phyloP scores from a whole-genome alignment of 2,113 vertebrate species.

The Aspiorhynchus laticeps region DNA sequence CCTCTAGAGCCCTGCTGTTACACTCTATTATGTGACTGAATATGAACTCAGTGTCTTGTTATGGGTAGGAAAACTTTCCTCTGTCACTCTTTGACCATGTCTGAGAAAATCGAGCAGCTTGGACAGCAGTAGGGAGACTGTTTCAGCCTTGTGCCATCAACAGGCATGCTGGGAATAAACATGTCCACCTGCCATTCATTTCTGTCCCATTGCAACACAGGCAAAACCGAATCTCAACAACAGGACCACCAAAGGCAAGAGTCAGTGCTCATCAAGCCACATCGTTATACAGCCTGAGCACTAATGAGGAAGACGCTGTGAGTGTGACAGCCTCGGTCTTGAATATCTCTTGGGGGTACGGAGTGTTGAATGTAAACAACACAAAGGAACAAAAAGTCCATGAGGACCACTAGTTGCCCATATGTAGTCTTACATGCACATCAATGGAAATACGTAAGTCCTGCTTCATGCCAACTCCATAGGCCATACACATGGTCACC shows the following conservation, averaged over 20 bases:
- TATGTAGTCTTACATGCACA: slow-evolving; percentile 17
- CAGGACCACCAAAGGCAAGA: slow-evolving; percentile 15
- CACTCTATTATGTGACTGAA: not conserved
- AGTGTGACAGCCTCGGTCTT: slow-evolving; percentile 13
- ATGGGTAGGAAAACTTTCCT: slow-evolving; percentile 3
- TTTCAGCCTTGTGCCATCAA: slow-evolving; percentile 21
- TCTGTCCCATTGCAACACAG: slow-evolving; percentile 8
- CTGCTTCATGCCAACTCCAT: not conserved
- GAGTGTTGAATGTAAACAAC: slow-evolving; percentile 8
- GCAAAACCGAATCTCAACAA: not conserved
- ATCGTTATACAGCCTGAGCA: slow-evolving; percentile 17
- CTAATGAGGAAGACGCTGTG: slow-evolving; percentile 34
- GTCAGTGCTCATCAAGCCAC: slow-evolving; percentile 32
- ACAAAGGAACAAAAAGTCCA: not conserved
- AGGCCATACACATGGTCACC: slow-evolving; percentile 25
- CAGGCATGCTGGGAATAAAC: slow-evolving; percentile 40
- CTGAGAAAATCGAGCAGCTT: slow-evolving; percentile 34
- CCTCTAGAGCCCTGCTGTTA: not conserved
- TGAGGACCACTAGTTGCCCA: slow-evolving; percentile 20
- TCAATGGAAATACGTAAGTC: slow-evolving; percentile 15
- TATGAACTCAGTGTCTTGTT: slow-evolving; percentile 19
- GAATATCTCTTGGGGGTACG: slow-evolving; percentile 4
- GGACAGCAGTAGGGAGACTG: slow-evolving; percentile 17
- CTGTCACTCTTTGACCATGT: slow-evolving; percentile 17
- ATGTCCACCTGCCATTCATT: slow-evolving; percentile 33